These are phyloP conservation scores for Eonycteris spelaea DNA, from an alignment of 2,113 vertebrate genomes.

Conservation along the genomic window DNA sequence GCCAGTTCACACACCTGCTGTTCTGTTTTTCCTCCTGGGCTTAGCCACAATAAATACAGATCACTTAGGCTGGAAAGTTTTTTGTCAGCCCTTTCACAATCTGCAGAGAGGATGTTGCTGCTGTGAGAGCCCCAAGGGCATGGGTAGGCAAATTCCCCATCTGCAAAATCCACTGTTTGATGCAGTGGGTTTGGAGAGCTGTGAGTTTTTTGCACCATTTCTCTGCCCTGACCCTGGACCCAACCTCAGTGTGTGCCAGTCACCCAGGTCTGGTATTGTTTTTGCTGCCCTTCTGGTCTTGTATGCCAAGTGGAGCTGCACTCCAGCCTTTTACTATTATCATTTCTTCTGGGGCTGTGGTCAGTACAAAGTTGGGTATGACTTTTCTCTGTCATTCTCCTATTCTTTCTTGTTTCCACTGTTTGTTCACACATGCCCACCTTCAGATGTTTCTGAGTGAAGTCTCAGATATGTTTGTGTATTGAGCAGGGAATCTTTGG, in stretches of 20 bases:
- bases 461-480: background rate
- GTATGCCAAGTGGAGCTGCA: background rate
- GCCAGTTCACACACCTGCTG: too few relatives aligned
- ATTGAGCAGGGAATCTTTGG: background rate
- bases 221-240: background rate
- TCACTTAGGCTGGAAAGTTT: background rate
- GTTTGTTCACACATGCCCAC: background rate
- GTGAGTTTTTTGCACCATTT: background rate
- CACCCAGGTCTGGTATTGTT: background rate
- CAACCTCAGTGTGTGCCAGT: background rate
- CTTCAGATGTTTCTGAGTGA: background rate
- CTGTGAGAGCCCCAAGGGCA: background rate
- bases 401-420: background rate
- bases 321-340: background rate
- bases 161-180: background rate
- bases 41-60: background rate
- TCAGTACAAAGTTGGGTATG: background rate
- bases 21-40: background rate
- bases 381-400: background rate
- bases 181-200: background rate
- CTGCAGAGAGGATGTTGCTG: background rate
- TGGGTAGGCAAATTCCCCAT: background rate
- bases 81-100: background rate
- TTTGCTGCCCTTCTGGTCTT: background rate
- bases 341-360: background rate